A percentile compares a stretch with the other conserved stretches of the same genome.
These are phyloP conservation scores for Rhingia campestris DNA, from an alignment of 2,888 invertebrate genomes.

Conservation along the genomic window DNA sequence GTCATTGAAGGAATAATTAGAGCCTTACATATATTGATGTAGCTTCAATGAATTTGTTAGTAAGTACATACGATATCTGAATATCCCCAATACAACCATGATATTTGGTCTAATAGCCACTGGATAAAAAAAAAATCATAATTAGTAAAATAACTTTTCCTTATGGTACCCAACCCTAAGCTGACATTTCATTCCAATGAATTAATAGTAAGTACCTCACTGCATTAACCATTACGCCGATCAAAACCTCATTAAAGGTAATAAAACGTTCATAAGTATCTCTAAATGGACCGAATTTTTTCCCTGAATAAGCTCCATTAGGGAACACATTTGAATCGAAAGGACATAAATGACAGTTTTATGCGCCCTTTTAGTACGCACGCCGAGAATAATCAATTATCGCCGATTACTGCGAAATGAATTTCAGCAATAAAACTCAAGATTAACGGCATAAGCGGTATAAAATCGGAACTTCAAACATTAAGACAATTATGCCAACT, in stretches of 20 bases:
- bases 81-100: too few species aligned
- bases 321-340: slow-evolving; percentile 62
- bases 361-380: slow-evolving; percentile 67
- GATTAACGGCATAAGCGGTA: slow-evolving; percentile 70
- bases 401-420: slow-evolving; percentile 44
- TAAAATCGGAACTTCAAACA: slow-evolving; percentile 61
- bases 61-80: too few species aligned
- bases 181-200: background rate
- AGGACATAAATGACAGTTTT: slow-evolving; percentile 68
- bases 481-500: slow-evolving; percentile 61
- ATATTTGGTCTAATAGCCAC: too few species aligned
- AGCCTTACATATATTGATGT: too few species aligned
- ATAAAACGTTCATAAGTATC: slow-evolving; percentile 65
- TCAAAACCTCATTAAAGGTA: slow-evolving; percentile 63
- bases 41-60: too few species aligned
- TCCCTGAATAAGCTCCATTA: slow-evolving; percentile 66
- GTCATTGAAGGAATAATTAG: too few species aligned
- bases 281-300: slow-evolving; percentile 41
- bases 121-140: too few species aligned
- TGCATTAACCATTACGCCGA: slow-evolving; percentile 49
- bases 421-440: slow-evolving; percentile 60
- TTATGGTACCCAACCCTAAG: background rate
- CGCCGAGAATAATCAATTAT: slow-evolving; percentile 66
- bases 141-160: too few species aligned
- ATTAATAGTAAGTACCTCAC: slow-evolving; percentile 22